Percentiles rank a stretch among this genome's conserved stretches.
phyloP scores from a whole-genome alignment of 2,888 invertebrate species.

The Yponomeuta cagnagella region DNA sequence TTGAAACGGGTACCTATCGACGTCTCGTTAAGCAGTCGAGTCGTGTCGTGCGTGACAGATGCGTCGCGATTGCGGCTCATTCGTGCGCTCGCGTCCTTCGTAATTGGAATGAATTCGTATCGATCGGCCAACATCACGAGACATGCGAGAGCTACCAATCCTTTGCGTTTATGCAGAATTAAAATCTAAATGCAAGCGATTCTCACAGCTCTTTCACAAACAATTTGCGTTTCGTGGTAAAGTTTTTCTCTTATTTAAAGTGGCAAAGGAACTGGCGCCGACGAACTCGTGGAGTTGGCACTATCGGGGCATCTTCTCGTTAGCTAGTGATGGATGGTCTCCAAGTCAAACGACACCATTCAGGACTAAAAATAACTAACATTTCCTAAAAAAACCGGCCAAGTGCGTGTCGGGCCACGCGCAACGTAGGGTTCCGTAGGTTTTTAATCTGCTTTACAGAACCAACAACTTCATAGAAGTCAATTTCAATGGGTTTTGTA shows the following conservation, averaged over 20 bases:
- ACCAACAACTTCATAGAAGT: too few relatives aligned
- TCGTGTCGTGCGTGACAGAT: slow-evolving; percentile 37
- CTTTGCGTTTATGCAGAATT: slow-evolving; percentile 14
- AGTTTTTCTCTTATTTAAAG: slow-evolving; percentile 26
- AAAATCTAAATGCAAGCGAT: neutral
- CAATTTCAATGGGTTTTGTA: too few relatives aligned
- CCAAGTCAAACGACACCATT: slow-evolving; percentile 21
- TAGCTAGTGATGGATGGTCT: slow-evolving; percentile 43
- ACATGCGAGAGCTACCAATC: slow-evolving; percentile 26
- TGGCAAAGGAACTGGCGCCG: slow-evolving; percentile 31
- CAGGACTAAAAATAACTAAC: slow-evolving; percentile 35
- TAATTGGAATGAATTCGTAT: slow-evolving; percentile 53
- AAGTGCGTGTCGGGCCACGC: too few relatives aligned
- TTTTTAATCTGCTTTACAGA: too few relatives aligned
- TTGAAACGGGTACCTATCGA: slow-evolving; percentile 6
- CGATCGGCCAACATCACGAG: slow-evolving; percentile 46
- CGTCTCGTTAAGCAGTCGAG: slow-evolving; percentile 2
- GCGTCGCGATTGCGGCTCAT: slow-evolving; percentile 43
- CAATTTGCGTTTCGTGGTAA: neutral
- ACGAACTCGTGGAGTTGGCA: slow-evolving; percentile 40
- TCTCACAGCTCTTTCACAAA: neutral
- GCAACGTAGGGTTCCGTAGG: too few relatives aligned
- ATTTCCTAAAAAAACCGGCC: slow-evolving; percentile 10
- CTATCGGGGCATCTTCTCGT: slow-evolving; percentile 46
- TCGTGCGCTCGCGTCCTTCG: slow-evolving; percentile 51